phyloP scores from a whole-genome alignment of 2,113 vertebrate species.

The Serilophus lunatus region DNA sequence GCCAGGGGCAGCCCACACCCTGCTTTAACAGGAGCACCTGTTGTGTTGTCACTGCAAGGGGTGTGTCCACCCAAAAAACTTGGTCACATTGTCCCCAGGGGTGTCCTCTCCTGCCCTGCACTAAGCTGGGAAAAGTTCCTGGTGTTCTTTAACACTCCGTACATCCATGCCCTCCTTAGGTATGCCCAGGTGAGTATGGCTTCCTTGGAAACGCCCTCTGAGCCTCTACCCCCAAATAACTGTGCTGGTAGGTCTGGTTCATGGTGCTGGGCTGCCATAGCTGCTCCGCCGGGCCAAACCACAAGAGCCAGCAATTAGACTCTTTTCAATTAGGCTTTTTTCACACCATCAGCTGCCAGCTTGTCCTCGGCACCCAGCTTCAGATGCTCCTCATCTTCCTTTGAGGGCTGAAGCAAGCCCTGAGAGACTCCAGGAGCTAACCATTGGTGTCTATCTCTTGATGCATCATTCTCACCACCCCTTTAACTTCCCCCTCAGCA shows the following conservation, averaged over 20 bases:
- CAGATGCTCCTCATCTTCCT: neutral
- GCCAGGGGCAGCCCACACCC: neutral
- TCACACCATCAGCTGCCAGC: neutral
- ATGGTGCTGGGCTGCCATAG: neutral
- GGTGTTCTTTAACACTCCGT: neutral
- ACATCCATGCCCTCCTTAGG: fast-evolving
- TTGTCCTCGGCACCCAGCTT: neutral
- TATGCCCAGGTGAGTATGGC: neutral
- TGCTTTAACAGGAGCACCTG: neutral
- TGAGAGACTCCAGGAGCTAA: neutral
- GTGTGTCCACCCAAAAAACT: neutral
- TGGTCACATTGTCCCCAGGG: neutral
- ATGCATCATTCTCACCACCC: neutral
- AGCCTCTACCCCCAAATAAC: neutral
- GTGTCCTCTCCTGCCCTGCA: fast-evolving
- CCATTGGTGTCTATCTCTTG: neutral
- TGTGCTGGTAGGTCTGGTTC: neutral
- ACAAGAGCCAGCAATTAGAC: neutral
- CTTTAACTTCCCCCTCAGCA: neutral
- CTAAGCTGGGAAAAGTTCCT: neutral
- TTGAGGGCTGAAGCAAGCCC: neutral
- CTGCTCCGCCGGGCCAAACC: neutral
- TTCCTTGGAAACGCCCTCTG: neutral
- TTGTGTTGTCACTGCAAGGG: neutral
- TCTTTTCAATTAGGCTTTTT: neutral